phyloP scores from a whole-genome alignment of 2,797 vertebrate species.

The Crenuchus spilurus region DNA sequence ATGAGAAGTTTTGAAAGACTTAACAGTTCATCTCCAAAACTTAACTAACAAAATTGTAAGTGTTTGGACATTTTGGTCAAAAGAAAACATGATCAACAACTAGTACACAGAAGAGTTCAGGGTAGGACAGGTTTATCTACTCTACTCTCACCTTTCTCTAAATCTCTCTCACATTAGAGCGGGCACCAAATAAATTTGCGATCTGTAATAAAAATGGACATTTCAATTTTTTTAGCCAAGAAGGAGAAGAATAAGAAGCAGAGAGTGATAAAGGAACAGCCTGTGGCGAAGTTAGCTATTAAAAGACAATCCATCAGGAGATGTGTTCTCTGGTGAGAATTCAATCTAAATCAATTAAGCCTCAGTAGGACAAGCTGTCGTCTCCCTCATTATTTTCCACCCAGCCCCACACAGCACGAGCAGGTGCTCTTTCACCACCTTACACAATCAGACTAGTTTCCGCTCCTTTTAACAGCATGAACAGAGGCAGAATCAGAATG shows the following conservation, averaged over 20 bases:
- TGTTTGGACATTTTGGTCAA: background rate
- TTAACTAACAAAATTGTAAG: no score
- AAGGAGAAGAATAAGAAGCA: conserved; percentile 14
- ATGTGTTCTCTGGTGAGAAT: conserved; percentile 43
- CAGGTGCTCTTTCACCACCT: background rate
- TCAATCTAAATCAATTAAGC: conserved; percentile 47
- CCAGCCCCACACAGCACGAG: background rate
- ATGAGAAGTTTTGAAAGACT: no score
- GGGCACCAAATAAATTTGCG: background rate
- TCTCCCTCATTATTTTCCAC: conserved; percentile 34
- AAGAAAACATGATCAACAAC: background rate
- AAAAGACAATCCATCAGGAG: conserved; percentile 37
- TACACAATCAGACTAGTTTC: background rate
- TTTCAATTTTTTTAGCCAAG: conserved; percentile 2
- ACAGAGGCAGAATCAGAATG: background rate
- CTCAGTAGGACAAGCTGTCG: conserved; percentile 27
- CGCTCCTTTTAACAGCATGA: background rate
- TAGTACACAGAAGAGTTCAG: background rate
- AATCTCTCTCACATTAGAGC: background rate
- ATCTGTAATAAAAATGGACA: conserved; percentile 17
- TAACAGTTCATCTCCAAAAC: no score
- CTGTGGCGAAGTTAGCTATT: conserved; percentile 36
- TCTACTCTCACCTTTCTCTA: background rate
- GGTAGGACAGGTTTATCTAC: background rate
- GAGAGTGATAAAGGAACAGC: conserved; percentile 22